Conservation (phyloP, 2,113 vertebrate species). For the Onychostruthus taczanowskii region DNA sequence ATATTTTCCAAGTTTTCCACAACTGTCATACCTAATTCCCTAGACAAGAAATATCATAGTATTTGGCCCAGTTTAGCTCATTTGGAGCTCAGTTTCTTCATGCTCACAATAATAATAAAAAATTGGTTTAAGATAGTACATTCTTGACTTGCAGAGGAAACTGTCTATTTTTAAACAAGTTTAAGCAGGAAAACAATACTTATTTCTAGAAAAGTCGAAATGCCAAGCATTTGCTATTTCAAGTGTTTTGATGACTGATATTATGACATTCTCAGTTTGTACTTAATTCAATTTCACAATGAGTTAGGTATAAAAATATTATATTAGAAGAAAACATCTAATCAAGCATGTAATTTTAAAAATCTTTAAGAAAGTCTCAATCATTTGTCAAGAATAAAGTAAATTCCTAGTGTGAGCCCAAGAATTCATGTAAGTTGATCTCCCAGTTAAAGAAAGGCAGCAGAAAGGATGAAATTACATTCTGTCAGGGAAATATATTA, state of each 20-base stretch:
- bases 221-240: not conserved
- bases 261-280: not conserved
- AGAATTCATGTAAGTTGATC: not conserved
- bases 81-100: not conserved
- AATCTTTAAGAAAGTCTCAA: not conserved
- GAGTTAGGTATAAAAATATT: not conserved
- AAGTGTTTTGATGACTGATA: not conserved
- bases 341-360: not conserved
- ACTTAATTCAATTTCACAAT: not conserved
- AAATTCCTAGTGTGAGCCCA: not conserved
- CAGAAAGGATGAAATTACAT: not conserved
- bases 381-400: not conserved
- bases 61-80: not conserved
- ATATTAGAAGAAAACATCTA: not conserved
- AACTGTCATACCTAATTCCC: not conserved
- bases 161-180: not conserved
- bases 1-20: not conserved
- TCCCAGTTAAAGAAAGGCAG: not conserved
- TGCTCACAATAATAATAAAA: not conserved
- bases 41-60: not conserved
- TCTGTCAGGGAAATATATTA: not conserved
- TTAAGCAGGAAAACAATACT: not conserved
- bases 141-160: not conserved
- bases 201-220: not conserved
- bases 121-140: not conserved